Percentiles rank a stretch among this genome's conserved stretches.
Conservation (phyloP, 2,113 vertebrate species). For the Tupaia tana region DNA sequence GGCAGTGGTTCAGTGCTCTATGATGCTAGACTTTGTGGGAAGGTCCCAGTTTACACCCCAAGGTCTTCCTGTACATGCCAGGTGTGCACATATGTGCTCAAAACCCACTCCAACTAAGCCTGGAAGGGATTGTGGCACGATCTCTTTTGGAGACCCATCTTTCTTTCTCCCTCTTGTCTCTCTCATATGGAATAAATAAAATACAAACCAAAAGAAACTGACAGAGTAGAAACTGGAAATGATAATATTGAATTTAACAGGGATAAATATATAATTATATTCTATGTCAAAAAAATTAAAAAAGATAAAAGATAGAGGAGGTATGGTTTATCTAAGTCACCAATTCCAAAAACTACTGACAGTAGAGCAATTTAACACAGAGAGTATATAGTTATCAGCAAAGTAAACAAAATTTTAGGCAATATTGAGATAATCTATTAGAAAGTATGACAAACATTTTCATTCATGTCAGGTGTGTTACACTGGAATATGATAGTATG, state of each 20-base stretch:
- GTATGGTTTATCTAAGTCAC: not conserved
- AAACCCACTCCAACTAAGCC: too few species aligned
- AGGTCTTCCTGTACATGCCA: too few species aligned
- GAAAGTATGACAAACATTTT: not conserved
- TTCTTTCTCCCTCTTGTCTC: too few species aligned
- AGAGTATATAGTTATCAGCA: not conserved
- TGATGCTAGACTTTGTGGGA: too few species aligned
- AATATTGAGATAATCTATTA: not conserved
- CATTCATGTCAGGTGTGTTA: not conserved
- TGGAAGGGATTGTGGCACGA: too few species aligned
- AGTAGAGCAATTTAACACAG: not conserved
- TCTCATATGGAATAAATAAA: too few species aligned
- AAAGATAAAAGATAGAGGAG: not conserved
- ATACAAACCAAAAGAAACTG: not conserved
- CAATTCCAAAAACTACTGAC: not conserved
- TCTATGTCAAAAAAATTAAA: slow-evolving; percentile 25
- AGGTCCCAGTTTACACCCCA: too few species aligned
- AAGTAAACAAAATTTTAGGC: not conserved
- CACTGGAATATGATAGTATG: not conserved
- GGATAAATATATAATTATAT: not conserved
- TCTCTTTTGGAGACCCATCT: too few species aligned
- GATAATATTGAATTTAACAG: not conserved
- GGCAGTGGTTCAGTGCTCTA: too few species aligned
- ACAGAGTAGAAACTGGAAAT: not conserved
- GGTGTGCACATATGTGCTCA: too few species aligned